Conservation (phyloP, 2,888 invertebrate species). For the Actias luna region DNA sequence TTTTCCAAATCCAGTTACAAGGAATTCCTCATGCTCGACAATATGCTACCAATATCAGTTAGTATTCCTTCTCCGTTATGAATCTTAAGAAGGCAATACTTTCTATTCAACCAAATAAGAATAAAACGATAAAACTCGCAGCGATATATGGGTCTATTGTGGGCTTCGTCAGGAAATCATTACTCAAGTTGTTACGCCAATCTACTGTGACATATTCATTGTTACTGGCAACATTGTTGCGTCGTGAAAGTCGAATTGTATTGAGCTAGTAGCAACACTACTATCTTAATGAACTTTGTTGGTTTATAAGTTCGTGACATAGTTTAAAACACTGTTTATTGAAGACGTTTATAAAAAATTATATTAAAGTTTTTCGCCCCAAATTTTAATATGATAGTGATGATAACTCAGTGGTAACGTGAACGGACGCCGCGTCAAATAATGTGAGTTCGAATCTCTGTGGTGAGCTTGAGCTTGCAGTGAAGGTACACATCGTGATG, state of each 20-base stretch:
- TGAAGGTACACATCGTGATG: too few species aligned
- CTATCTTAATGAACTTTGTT: slow-evolving; percentile 24
- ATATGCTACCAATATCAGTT: not conserved
- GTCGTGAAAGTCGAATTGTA: slow-evolving; percentile 15
- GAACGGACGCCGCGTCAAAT: too few species aligned
- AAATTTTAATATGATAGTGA: not conserved
- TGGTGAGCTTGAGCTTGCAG: too few species aligned
- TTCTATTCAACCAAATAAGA: slow-evolving; percentile 14
- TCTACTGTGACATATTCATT: slow-evolving; percentile 67
- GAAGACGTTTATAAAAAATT: not conserved
- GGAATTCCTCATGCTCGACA: too few species aligned
- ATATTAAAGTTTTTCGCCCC: not conserved
- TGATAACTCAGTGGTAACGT: too few species aligned
- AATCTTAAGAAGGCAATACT: slow-evolving; percentile 6
- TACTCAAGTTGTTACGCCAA: slow-evolving; percentile 69
- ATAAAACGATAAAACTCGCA: slow-evolving; percentile 4
- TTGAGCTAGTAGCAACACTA: slow-evolving; percentile 22
- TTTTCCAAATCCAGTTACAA: too few species aligned
- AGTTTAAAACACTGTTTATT: slow-evolving; percentile 7
- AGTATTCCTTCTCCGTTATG: not conserved
- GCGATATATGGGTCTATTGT: slow-evolving; percentile 42
- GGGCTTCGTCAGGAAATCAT: slow-evolving; percentile 62
- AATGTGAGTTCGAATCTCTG: too few species aligned
- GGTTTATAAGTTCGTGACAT: slow-evolving; percentile 10
- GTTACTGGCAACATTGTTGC: slow-evolving; percentile 35